phyloP scores from a whole-genome alignment of 1,140 invertebrate species.

The Halesus radiatus region DNA sequence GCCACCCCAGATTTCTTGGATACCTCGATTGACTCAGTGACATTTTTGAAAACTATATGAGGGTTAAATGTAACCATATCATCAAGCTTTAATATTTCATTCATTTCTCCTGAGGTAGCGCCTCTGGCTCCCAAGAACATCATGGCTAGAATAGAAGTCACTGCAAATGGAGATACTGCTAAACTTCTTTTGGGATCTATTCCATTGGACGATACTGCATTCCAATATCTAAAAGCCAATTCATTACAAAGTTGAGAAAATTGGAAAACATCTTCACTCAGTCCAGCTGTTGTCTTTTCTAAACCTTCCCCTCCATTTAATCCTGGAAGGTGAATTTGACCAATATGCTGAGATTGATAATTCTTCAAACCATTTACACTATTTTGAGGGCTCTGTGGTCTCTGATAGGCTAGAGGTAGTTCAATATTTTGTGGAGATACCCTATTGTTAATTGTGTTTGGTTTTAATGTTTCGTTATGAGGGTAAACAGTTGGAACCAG shows the following conservation, averaged over 20 bases:
- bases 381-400: constrained; percentile 58
- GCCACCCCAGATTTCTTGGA: constrained; percentile 77
- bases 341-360: constrained; percentile 68
- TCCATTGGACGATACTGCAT: constrained; percentile 76
- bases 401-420: not conserved
- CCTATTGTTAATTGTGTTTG: too few relatives aligned
- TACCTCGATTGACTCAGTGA: constrained; percentile 81
- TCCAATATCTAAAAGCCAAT: constrained; percentile 86
- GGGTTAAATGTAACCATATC: constrained; percentile 91
- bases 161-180: constrained; percentile 87
- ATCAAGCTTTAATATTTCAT: constrained; percentile 86
- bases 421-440: too few relatives aligned
- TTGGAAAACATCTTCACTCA: constrained; percentile 78
- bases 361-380: constrained; percentile 59
- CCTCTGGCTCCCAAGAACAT: constrained; percentile 89
- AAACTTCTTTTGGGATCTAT: constrained; percentile 82
- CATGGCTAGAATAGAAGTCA: constrained; percentile 88
- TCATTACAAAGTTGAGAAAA: constrained; percentile 87
- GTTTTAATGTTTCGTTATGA: constrained; percentile 55
- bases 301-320: constrained; percentile 78
- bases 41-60: constrained; percentile 86
- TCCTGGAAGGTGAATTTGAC: constrained; percentile 61
- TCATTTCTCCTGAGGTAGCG: constrained; percentile 90
- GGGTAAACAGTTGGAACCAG: constrained; percentile 65
- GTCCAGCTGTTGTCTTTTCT: constrained; percentile 78